A percentile compares a stretch with the other conserved stretches of the same genome.
These are phyloP conservation scores for Cynaeus angustus DNA, from an alignment of 2,888 invertebrate genomes.

Conservation along the genomic window DNA sequence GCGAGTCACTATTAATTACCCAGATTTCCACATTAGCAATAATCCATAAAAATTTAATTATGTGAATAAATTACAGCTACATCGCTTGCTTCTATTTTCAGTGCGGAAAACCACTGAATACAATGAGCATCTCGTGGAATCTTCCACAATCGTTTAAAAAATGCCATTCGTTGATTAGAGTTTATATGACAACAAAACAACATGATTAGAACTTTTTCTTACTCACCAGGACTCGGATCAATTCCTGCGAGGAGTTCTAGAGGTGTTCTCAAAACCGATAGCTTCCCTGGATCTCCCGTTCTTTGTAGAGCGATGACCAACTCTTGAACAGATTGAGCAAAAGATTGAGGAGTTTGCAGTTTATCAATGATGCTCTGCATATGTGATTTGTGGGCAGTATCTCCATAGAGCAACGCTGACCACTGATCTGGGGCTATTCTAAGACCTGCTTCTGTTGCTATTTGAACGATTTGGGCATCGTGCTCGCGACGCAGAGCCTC, in stretches of 20 bases:
- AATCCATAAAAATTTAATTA: conserved; percentile 1
- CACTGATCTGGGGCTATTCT: conserved; percentile 99
- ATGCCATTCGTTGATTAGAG: background rate
- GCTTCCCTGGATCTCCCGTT: conserved; percentile 89
- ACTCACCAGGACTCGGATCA: conserved; percentile 86
- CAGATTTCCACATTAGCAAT: background rate
- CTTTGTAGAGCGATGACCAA: conserved; percentile 92
- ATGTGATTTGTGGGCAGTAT: conserved; percentile 95
- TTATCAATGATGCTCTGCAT: conserved; percentile 97
- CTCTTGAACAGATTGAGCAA: conserved; percentile 93
- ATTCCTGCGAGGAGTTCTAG: conserved; percentile 90
- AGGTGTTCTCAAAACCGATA: conserved; percentile 84
- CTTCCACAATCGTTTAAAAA: conserved; percentile 11
- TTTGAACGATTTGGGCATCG: conserved; percentile 98
- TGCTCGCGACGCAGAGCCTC: conserved; percentile 95
- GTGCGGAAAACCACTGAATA: conserved; percentile 13
- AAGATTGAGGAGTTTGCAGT: conserved; percentile 94
- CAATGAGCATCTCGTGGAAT: conserved; percentile 8
- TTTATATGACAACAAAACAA: background rate
- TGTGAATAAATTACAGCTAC: background rate
- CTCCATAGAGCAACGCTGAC: conserved; percentile 97
- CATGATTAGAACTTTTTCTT: background rate
- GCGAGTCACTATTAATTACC: background rate
- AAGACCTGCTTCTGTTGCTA: conserved; percentile 97
- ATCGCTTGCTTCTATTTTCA: too few relatives aligned